phyloP scores from a whole-genome alignment of 2,113 vertebrate species.

The Siniperca knerii region DNA sequence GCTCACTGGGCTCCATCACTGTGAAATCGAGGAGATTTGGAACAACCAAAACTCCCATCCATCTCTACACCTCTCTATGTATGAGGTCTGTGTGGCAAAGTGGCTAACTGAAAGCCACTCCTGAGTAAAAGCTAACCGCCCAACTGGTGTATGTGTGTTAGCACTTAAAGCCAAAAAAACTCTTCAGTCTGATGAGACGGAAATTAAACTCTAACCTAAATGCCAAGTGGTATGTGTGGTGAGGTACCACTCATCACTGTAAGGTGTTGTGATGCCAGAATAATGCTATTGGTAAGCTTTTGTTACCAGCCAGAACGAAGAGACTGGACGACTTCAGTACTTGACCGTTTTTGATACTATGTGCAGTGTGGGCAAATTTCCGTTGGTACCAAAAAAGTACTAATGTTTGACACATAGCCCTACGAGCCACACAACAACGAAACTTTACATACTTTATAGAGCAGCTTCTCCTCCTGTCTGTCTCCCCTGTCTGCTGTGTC shows the following conservation, averaged over 20 bases:
- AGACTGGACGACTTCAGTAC: not conserved
- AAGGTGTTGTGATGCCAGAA: not conserved
- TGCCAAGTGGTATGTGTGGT: constrained; percentile 5
- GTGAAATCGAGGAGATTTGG: not conserved
- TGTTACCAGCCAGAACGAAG: not conserved
- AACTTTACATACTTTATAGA: constrained; percentile 29
- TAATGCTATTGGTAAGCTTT: not conserved
- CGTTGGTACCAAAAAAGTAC: not conserved
- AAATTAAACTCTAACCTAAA: constrained; percentile 32
- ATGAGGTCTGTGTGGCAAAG: not conserved
- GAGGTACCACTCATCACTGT: not conserved
- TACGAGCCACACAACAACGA: not conserved
- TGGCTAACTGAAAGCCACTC: constrained; percentile 24
- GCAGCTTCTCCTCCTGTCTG: constrained; percentile 22
- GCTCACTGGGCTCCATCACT: not conserved
- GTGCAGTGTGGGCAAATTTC: not conserved
- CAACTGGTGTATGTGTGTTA: not conserved
- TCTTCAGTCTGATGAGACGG: constrained; percentile 17
- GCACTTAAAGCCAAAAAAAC: constrained; percentile 8
- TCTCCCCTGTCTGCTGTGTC: constrained; percentile 52
- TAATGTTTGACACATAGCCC: not conserved
- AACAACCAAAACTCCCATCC: not conserved
- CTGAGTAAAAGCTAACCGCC: constrained; percentile 18
- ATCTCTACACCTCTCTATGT: not conserved
- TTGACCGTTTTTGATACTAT: not conserved